Evolutionary conservation across 2,888 invertebrate species (phyloP).

Genomic region (Caradrina clavipalpis): DNA sequence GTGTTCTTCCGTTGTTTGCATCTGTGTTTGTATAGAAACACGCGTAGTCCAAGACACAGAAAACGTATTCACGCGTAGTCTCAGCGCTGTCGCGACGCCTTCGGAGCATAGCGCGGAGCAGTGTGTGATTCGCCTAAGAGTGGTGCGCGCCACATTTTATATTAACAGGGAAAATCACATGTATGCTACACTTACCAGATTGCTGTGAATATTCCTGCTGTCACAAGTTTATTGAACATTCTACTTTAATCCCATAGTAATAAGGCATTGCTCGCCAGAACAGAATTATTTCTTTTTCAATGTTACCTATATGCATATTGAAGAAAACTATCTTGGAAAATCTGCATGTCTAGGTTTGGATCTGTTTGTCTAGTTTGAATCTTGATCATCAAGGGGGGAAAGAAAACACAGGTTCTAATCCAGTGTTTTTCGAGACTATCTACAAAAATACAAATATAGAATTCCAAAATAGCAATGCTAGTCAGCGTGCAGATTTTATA

Average conservation of each 20-base stretch:
- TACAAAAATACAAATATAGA: too few species aligned
- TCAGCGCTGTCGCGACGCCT: too few species aligned
- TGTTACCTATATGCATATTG: conserved; percentile 1
- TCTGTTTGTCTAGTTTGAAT: neutral
- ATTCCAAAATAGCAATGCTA: too few species aligned
- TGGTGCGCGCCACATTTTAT: conserved; percentile 3
- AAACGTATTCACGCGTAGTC: too few species aligned
- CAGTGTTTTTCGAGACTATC: too few species aligned
- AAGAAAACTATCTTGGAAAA: neutral
- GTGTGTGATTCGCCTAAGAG: too few species aligned
- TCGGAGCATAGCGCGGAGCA: too few species aligned
- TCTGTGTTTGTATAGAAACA: too few species aligned
- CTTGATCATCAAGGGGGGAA: too few species aligned
- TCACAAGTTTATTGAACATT: conserved; percentile 2
- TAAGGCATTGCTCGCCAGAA: neutral
- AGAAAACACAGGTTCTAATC: too few species aligned
- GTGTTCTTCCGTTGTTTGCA: too few species aligned
- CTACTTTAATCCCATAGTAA: neutral
- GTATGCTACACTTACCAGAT: neutral
- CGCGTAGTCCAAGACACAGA: too few species aligned
- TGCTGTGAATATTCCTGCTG: neutral
- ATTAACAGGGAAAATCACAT: neutral
- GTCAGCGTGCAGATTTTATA: neutral
- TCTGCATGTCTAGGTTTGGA: neutral
- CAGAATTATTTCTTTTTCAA: neutral